Base-by-base conservation (phyloP, 2,888 invertebrate genomes). In the Eledone cirrhosa region DNA sequence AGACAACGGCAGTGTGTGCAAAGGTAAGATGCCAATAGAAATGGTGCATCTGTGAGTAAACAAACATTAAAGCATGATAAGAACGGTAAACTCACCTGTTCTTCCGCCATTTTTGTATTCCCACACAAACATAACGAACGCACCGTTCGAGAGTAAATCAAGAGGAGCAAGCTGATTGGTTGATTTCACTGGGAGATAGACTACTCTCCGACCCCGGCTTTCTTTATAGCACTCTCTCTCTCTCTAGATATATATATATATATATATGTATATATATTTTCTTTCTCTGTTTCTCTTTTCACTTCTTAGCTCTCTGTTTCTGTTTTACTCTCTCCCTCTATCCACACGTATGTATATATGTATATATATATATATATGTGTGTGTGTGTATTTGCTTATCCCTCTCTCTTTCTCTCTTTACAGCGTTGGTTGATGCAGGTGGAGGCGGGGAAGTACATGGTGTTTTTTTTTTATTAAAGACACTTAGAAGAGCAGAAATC, bases 81-180 rank as follows among this genome's bases (percentile, higher is more conserved):
- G 75, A 74, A 77, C 59, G 77, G 31, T 31, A 48, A 59, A 63
- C 81, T 84, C 85, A 88, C 88, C 88, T 88, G 88, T 83, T 87
- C 87, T 82, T 87, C 87, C 87, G 88, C 88, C 88, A 88, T 88
- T 87, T 87, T 87, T 87, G 88, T 87, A 87, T 86, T 88, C 85
- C 84, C 82, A 79, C 80, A 77, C 77, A 65, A 77, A 76, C 76
- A 48, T 76, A 76, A 76, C 76, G 76, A 76, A 76, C 76, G 72
- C 72, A 33, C 31, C 33, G 72, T 72, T 72, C 33, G 72, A 72
- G 72, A 72, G 72, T 72, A 72, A 41, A 41, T 5, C 33, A 13
- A 24, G 31, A 72, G n/a, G 33, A 19, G 72, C 16, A n/a, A 41
- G 31, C 33, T 72, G 72, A 72, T 72, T 72, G 72, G 72, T 8